Conservation (phyloP, 2,113 vertebrate species). For the Pachypanchax playfairii region DNA sequence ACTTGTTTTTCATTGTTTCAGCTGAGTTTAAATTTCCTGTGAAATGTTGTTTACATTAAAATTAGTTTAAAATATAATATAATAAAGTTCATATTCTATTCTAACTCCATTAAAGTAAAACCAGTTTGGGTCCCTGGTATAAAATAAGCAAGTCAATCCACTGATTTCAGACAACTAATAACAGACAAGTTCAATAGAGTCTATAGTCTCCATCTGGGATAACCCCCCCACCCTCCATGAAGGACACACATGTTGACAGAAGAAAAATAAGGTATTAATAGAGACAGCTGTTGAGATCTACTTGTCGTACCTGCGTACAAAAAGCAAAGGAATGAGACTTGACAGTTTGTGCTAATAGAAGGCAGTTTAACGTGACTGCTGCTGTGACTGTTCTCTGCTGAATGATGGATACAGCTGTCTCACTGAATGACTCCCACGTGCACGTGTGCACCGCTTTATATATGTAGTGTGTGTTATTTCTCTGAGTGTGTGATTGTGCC, state of each 20-base stretch:
- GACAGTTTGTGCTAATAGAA: conserved; percentile 22
- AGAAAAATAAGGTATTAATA: conserved; percentile 18
- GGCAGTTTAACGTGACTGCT: conserved; percentile 30
- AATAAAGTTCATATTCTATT: too few species aligned
- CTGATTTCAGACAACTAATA: background rate
- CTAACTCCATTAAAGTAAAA: too few species aligned
- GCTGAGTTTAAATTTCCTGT: too few species aligned
- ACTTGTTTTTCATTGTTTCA: background rate
- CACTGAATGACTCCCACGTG: conserved; percentile 50
- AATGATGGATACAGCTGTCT: conserved; percentile 64
- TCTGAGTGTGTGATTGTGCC: conserved; percentile 3
- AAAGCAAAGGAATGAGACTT: conserved; percentile 12
- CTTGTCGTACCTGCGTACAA: conserved; percentile 2
- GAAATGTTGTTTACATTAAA: too few species aligned
- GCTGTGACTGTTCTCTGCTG: conserved; percentile 20
- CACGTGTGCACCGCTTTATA: conserved; percentile 27
- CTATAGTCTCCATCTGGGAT: background rate
- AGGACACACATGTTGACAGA: conserved; percentile 7
- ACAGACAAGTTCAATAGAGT: background rate
- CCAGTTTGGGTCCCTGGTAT: too few species aligned
- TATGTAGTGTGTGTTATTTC: conserved; percentile 32
- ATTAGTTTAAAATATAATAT: too few species aligned
- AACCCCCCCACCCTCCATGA: background rate
- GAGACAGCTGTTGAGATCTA: conserved; percentile 18
- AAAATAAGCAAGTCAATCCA: too few species aligned